Evolutionary conservation across 2,113 vertebrate species (phyloP).

Genomic region (Corvus moneduloides): DNA sequence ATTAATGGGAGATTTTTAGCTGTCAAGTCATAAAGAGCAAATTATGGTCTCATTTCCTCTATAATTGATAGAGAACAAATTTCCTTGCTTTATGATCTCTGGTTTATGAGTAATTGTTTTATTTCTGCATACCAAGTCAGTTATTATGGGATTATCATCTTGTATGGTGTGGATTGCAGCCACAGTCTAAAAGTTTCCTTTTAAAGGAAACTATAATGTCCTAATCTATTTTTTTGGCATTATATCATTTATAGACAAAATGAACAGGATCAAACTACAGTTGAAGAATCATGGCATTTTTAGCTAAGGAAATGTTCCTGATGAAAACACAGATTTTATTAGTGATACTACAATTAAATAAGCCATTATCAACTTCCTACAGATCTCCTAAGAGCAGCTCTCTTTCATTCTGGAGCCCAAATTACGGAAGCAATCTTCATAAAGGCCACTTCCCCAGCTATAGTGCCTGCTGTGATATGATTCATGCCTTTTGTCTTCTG

Average conservation of each 20-base stretch:
- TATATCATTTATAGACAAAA: conserved; percentile 22
- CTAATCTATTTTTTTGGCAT: background rate
- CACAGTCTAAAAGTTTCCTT: background rate
- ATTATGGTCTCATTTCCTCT: background rate
- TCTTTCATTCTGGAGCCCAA: conserved; percentile 60
- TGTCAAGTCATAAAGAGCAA: background rate
- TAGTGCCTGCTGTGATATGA: conserved; percentile 62
- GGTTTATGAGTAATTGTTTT: conserved; percentile 11
- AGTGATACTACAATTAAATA: conserved; percentile 64
- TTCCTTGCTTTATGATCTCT: background rate
- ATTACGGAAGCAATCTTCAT: conserved; percentile 74
- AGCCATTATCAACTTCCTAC: conserved; percentile 79
- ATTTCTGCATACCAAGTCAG: background rate
- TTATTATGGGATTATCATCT: background rate
- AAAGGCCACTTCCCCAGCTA: conserved; percentile 69
- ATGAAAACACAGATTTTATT: conserved; percentile 64
- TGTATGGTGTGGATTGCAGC: background rate
- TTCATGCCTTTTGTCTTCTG: conserved; percentile 77
- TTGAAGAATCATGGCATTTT: conserved; percentile 68
- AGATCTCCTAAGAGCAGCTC: conserved; percentile 59
- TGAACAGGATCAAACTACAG: conserved; percentile 32
- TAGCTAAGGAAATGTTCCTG: conserved; percentile 69
- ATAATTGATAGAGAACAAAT: background rate
- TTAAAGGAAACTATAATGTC: conserved; percentile 41
- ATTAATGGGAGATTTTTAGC: background rate